Base-by-base conservation (phyloP, 2,113 vertebrate genomes). In the Trichechus manatus region DNA sequence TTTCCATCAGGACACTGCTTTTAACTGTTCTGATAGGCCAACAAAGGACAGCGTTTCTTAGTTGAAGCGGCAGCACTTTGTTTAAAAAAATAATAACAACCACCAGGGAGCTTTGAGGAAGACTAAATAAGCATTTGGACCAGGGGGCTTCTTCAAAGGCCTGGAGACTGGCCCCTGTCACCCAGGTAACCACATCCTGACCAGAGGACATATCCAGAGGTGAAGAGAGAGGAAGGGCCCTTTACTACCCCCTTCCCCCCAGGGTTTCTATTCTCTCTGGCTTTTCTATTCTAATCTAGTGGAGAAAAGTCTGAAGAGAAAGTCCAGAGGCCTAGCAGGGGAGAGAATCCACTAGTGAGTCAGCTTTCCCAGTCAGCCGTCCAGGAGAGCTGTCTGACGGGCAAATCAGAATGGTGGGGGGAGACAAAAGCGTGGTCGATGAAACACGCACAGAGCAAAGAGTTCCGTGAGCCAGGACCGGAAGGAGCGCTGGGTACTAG, bases 291-390 rank as follows among this genome's bases (percentile, higher is more conserved):
- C 70, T 70, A 84, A 86, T 63, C 29, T 36, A 7, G 7, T 2
- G 9, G 59, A 44, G 47, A 22, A 74, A 50, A 64, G 22, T 33
- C 36, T 9, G 47, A 80, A 47, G 64, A 81, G 31, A 31, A 53
- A 78, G 79, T 25, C 50, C 59, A 42, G 56, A 42, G 87, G 61
- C 44, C 36, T 6, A 22, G 39, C 9, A 89, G 53, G 72, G 7
- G 27, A 11, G 8, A 3, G 3, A 22, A 4, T 15, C 79, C 64
- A 31, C 39, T 14, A 5, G 0, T 3, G 53, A 17, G 29, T 23
- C 6, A 0, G 31, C 29, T 47, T 91, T 33, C 74, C 17, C 20
- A 27, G 68, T 20, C 77, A 47, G 33, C 75, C 29, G 19, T n/a
- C 50, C 0, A 15, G 59, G 68, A 20, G 79, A 17, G 59, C 61